phyloP scores from a whole-genome alignment of 2,113 vertebrate genomes.

The Anoplopoma fimbria region DNA sequence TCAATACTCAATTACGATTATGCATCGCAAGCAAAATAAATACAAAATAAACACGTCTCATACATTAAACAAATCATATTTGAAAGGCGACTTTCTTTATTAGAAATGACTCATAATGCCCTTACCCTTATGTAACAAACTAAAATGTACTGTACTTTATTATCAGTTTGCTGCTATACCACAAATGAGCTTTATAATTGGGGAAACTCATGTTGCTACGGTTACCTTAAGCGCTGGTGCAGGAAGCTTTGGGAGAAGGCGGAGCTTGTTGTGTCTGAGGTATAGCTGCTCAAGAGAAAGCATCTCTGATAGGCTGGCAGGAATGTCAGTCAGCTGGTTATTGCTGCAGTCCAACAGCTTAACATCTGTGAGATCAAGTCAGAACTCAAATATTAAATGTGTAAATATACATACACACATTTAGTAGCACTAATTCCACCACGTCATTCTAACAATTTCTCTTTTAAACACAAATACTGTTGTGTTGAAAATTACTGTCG shows the following conservation, averaged over 20 bases:
- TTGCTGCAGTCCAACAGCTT: conserved; percentile 92
- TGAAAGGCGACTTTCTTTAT: too few species aligned
- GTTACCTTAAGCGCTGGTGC: conserved; percentile 89
- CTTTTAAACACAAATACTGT: too few species aligned
- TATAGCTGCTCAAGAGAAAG: conserved; percentile 92
- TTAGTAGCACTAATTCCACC: neutral
- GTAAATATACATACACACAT: neutral
- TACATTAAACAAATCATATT: too few species aligned
- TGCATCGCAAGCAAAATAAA: too few species aligned
- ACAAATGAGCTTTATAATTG: neutral
- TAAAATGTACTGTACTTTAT: too few species aligned
- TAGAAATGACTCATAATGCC: too few species aligned
- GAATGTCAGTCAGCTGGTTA: conserved; percentile 90
- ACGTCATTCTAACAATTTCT: too few species aligned
- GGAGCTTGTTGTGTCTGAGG: conserved; percentile 92
- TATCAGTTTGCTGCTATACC: too few species aligned
- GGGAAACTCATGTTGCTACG: neutral
- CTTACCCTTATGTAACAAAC: too few species aligned
- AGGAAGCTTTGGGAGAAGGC: conserved; percentile 86
- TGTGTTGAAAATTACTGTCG: too few species aligned
- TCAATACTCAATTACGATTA: too few species aligned
- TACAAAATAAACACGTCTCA: too few species aligned
- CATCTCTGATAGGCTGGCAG: conserved; percentile 87
- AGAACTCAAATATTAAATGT: neutral
- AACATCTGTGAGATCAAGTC: conserved; percentile 81